A percentile compares a stretch with the other conserved stretches of the same genome.
These are phyloP conservation scores for Panulirus ornatus DNA, from an alignment of 1,140 invertebrate genomes.

Conservation along the genomic window DNA sequence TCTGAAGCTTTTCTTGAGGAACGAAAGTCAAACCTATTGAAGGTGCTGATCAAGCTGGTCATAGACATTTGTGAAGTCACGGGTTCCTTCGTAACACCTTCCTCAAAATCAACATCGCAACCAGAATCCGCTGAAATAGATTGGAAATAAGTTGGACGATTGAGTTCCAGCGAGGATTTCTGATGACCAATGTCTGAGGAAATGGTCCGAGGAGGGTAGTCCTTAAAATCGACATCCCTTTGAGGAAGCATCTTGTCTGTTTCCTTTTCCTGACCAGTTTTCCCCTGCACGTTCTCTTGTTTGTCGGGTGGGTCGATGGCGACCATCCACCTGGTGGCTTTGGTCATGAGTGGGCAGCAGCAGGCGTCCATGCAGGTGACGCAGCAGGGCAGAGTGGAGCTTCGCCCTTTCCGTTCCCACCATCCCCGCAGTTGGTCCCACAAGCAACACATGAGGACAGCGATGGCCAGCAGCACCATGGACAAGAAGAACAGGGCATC, in stretches of 20 bases:
- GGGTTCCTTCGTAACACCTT: not conserved
- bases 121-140: conserved; percentile 71
- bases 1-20: not conserved
- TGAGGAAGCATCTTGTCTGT: conserved; percentile 52
- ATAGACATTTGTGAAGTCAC: conserved; percentile 57
- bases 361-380: conserved; percentile 51
- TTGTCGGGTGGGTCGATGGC: not conserved
- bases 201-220: not conserved
- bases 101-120: conserved; percentile 58
- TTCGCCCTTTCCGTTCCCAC: conserved; percentile 21
- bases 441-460: conserved; percentile 17
- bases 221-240: conserved; percentile 46
- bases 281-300: not conserved
- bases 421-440: conserved; percentile 28
- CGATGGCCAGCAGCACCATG: conserved; percentile 1
- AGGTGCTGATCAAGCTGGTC: conserved; percentile 59
- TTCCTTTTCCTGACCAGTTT: not conserved
- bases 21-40: conserved; percentile 39
- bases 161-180: conserved; percentile 13
- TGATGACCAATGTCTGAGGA: conserved; percentile 38
- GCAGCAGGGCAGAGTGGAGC: not conserved
- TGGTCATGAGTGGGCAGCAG: conserved; percentile 47
- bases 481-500: conserved; percentile 7
- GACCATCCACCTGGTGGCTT: conserved; percentile 33
- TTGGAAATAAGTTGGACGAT: conserved; percentile 62